phyloP scores from a whole-genome alignment of 2,113 vertebrate genomes.

The Vulpes ferrilata region DNA sequence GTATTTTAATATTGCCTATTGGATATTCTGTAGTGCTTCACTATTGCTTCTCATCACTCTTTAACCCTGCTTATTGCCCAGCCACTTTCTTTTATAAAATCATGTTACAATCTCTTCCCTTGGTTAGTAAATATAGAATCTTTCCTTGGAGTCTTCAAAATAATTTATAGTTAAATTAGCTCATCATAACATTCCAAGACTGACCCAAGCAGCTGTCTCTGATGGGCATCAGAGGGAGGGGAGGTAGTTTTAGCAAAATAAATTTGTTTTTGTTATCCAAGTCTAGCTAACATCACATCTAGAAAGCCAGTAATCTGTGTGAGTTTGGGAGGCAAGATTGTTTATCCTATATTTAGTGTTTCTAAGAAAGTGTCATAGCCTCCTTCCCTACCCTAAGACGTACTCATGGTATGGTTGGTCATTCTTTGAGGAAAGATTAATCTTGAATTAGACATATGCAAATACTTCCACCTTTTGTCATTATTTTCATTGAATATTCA shows the following conservation, averaged over 20 bases:
- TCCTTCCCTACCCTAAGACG: neutral
- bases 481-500: neutral
- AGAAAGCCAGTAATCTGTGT: neutral
- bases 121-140: neutral
- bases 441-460: neutral
- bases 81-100: neutral
- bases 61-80: neutral
- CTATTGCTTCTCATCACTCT: neutral
- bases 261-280: neutral
- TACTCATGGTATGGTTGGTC: neutral
- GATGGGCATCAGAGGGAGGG: neutral
- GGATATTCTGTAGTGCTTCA: neutral
- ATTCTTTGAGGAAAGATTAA: neutral
- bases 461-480: neutral
- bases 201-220: neutral
- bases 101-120: neutral
- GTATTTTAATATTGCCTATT: neutral
- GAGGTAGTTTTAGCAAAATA: neutral
- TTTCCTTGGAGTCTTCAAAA: constrained; percentile 16
- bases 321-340: neutral
- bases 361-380: neutral
- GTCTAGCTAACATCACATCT: neutral
- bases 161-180: neutral
- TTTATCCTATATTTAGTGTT: neutral
- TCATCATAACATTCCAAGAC: neutral